These are phyloP conservation scores for Loris lydekkerianus DNA, from an alignment of 2,797 vertebrate genomes.

Conservation along the genomic window DNA sequence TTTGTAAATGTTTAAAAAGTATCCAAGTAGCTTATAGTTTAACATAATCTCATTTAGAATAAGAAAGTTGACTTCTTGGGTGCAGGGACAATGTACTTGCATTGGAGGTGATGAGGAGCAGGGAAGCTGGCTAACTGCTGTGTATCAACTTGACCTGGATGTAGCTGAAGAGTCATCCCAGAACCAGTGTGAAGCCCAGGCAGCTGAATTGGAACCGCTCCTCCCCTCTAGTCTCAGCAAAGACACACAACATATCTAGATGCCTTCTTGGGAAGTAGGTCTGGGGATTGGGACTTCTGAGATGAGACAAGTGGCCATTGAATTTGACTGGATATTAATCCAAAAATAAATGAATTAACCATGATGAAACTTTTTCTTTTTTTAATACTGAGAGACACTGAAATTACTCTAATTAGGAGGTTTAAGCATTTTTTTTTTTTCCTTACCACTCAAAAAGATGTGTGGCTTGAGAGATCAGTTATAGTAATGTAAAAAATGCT, in stretches of 20 bases:
- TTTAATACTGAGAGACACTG: neutral
- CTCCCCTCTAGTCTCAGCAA: neutral
- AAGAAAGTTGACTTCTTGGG: neutral
- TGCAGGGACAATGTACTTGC: neutral
- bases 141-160: neutral
- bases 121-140: neutral
- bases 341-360: constrained; percentile 47
- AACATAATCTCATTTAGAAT: constrained; percentile 33
- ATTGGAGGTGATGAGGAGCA: neutral
- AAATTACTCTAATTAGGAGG: neutral
- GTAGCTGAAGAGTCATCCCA: neutral
- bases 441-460: neutral
- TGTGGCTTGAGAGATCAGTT: neutral
- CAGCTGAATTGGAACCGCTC: neutral
- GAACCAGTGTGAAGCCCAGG: neutral
- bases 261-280: neutral
- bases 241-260: neutral
- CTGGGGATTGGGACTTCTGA: neutral
- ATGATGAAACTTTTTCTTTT: neutral
- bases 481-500: neutral
- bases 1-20: neutral
- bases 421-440: constrained; percentile 5
- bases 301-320: neutral
- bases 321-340: constrained; percentile 35
- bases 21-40: neutral